Evolutionary conservation across 2,888 invertebrate species (phyloP).

Genomic region (Scrobipalpa costella): DNA sequence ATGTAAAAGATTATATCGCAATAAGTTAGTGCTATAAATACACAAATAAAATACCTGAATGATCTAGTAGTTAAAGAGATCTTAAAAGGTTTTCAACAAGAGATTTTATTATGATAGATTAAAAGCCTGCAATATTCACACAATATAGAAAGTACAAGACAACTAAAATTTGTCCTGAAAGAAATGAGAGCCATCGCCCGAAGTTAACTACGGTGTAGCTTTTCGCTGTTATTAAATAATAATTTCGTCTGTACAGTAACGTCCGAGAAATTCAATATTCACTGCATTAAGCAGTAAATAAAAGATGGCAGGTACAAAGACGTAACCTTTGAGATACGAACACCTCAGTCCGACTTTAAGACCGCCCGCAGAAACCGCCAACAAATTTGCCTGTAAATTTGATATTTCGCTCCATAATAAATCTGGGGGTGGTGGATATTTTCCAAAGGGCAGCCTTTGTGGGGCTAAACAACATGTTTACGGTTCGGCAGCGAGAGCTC

Average conservation of each 20-base stretch:
- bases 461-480: constrained; percentile 49
- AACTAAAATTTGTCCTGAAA: no score
- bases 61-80: no score
- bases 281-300: not conserved
- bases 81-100: no score
- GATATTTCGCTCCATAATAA: constrained; percentile 44
- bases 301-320: not conserved
- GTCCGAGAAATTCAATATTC: not conserved
- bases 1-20: no score
- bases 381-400: constrained; percentile 28
- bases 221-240: no score
- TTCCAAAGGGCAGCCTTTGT: constrained; percentile 39
- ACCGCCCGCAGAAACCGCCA: constrained; percentile 5
- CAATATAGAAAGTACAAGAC: no score
- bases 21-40: no score
- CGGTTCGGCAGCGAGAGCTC: constrained; percentile 38
- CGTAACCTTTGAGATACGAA: not conserved
- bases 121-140: no score
- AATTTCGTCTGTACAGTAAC: not conserved
- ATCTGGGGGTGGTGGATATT: constrained; percentile 34
- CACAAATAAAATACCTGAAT: no score
- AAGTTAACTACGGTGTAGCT: no score
- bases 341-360: not conserved
- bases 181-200: no score
- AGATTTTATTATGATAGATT: no score